Evolutionary conservation across 1,140 invertebrate species (phyloP), one percentile per base, ranked within the genome.

Genomic region (Metaphire vulgaris): DNA sequence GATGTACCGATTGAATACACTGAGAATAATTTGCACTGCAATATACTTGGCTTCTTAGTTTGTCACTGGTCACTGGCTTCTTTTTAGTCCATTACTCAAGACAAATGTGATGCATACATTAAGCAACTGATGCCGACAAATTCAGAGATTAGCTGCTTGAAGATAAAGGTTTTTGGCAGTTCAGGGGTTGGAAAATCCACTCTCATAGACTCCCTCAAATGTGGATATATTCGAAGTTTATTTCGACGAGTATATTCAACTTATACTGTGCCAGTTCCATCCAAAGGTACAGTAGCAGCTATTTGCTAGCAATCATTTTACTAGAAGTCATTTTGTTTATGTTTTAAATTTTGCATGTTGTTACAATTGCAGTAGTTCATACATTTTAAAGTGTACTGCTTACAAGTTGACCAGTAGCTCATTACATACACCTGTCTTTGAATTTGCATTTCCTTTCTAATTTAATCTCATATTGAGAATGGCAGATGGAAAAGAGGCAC

Each of bases 161-260:
- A 93, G 81, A 80, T 94, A 33, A 90, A 93, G 80, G 81, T 94
- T 28, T 89, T 94, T 79, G 93, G 93, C 1, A 90, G 92, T 81
- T 91, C 90, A 66, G 91, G 90, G 0, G 89, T 90, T 12, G 93
- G 93, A 2, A 94, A 94, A 86, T 90, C 91, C 14, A 89, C 91
- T 0, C 85, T 94, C 16, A 88, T 92, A 16, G 91, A 92, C 79
- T 90, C 90, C 0, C 83, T 94, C 30, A 91, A 91, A 82, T 84
- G 82, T 78, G 83, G 84, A 0, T 81, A 82, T 56, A 81, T 87
- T 71, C 81, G 82, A 71, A 83, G 85, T 64, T 84, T 86, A 77
- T 85, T 86, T 72, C 77, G 80, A 16, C 79, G 34, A 73, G 32
- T 73, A n/a, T 73, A 73, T 28, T 56, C 41, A 6, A 56, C 6